Evolutionary conservation across 1,140 invertebrate species (phyloP).

Genomic region (Centruroides vittatus): DNA sequence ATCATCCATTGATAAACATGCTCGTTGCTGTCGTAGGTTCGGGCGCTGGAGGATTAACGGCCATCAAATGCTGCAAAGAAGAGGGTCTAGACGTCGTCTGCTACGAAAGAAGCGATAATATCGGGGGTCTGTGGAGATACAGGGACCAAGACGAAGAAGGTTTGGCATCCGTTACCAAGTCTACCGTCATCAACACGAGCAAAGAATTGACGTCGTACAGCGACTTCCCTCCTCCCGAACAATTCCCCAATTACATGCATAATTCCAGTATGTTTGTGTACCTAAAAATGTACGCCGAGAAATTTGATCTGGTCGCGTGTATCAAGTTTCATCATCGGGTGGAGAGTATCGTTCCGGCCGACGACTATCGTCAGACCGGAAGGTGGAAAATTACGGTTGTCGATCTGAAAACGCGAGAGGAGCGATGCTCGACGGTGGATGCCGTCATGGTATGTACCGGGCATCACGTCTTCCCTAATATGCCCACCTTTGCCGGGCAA

Average conservation of each 20-base stretch:
- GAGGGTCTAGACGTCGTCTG: conserved; percentile 1
- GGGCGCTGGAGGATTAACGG: background rate
- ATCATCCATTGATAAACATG: background rate
- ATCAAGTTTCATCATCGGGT: background rate
- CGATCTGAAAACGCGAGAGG: background rate
- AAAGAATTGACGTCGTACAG: conserved; percentile 31
- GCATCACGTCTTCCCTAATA: conserved; percentile 2
- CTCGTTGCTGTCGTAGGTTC: conserved; percentile 1
- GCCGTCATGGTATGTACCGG: conserved; percentile 29
- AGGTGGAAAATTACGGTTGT: conserved; percentile 25
- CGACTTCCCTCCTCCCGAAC: conserved; percentile 27
- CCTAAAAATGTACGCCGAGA: background rate
- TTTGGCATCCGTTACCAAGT: conserved; percentile 6
- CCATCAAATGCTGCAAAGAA: background rate
- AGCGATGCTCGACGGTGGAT: conserved; percentile 25
- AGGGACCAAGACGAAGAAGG: conserved; percentile 21
- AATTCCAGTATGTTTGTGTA: background rate
- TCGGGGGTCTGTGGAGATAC: conserved; percentile 40
- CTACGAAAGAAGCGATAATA: conserved; percentile 20
- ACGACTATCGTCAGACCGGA: conserved; percentile 25
- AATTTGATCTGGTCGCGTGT: background rate
- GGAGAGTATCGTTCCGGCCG: conserved; percentile 15
- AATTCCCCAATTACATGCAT: conserved; percentile 28
- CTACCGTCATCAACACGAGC: conserved; percentile 17
- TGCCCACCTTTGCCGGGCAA: conserved; percentile 19